Conservation (phyloP, 2,113 vertebrate genomes). For the Thamnophis sirtalis region DNA sequence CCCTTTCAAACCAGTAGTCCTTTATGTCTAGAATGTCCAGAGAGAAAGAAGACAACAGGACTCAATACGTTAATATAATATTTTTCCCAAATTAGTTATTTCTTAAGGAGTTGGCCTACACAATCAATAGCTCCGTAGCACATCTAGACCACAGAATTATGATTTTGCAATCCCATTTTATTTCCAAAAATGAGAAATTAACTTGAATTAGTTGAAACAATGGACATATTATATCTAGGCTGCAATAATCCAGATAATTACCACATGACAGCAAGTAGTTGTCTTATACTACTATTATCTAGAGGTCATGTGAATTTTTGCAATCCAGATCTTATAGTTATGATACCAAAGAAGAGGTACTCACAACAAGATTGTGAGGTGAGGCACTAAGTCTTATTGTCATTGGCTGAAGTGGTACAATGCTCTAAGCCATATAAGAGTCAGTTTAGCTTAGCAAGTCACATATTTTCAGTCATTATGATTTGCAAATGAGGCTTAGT, state of each 20-base stretch:
- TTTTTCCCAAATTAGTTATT: background rate
- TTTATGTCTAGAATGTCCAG: background rate
- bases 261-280: background rate
- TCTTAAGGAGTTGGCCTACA: background rate
- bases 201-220: background rate
- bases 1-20: background rate
- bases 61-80: background rate
- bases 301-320: background rate
- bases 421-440: background rate
- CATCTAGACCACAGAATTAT: background rate
- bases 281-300: background rate
- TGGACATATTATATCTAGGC: background rate
- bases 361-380: too few species aligned
- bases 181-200: background rate
- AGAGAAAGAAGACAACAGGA: background rate
- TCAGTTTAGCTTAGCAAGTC: background rate
- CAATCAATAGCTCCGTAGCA: background rate
- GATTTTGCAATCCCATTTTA: background rate
- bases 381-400: background rate
- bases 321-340: background rate
- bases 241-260: background rate
- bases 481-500: background rate
- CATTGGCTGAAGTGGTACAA: background rate
- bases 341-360: background rate
- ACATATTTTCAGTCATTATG: background rate